Conservation (phyloP, 1,140 invertebrate species). For the Lanistes nyassanus region DNA sequence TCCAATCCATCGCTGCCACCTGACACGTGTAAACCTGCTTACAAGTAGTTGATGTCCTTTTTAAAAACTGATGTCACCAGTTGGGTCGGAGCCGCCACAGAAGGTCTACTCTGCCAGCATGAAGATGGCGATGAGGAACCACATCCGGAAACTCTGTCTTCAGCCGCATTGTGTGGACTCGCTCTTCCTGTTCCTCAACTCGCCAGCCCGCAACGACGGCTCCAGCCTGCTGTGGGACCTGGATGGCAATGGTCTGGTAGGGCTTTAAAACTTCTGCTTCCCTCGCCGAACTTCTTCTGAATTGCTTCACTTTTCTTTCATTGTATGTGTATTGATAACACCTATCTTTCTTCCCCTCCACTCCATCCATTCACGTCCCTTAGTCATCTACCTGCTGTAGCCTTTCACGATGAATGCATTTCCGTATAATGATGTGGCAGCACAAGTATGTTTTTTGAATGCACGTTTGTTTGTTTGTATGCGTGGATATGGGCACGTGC, state of each 20-base stretch:
- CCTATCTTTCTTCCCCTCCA: not conserved
- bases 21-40: no score
- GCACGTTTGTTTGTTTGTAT: no score
- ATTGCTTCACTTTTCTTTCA: not conserved
- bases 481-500: no score
- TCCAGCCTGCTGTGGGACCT: constrained; percentile 70
- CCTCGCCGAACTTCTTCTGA: not conserved
- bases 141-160: constrained; percentile 68
- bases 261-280: constrained; percentile 16
- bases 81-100: constrained; percentile 41
- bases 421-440: no score
- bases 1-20: no score
- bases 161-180: constrained; percentile 69
- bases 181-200: constrained; percentile 70
- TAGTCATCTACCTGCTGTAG: not conserved
- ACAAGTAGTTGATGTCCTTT: no score
- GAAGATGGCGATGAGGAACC: constrained; percentile 69
- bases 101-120: constrained; percentile 67
- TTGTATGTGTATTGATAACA: not conserved
- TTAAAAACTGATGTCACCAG: constrained; percentile 26
- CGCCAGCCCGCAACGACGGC: constrained; percentile 68
- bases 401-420: no score
- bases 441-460: no score
- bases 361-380: not conserved
- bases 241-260: constrained; percentile 70